Percentiles rank a stretch among this genome's conserved stretches.
Evolutionary conservation across 2,113 vertebrate species (phyloP).

Genomic region (Caranx ignobilis): DNA sequence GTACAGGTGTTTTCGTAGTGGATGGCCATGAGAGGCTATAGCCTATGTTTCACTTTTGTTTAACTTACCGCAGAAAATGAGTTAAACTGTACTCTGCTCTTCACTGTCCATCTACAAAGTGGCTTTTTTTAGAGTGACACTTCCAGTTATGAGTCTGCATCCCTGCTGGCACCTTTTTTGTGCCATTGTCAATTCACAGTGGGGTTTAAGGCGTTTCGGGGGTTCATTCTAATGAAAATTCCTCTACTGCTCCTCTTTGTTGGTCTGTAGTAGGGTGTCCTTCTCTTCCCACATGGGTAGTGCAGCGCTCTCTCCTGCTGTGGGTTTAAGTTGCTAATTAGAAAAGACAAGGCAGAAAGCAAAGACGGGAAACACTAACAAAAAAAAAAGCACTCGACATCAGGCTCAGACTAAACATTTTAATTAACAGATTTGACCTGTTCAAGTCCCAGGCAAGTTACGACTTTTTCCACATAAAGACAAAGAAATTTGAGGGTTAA

Average conservation of each 20-base stretch:
- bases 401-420: constrained; percentile 22
- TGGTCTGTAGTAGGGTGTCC: constrained; percentile 76
- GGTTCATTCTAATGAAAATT: constrained; percentile 90
- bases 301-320: constrained; percentile 81
- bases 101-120: constrained; percentile 63
- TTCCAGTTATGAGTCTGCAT: constrained; percentile 80
- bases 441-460: constrained; percentile 48
- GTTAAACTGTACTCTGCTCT: constrained; percentile 63
- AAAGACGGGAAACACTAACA: constrained; percentile 64
- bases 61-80: constrained; percentile 54
- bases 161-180: constrained; percentile 76
- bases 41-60: constrained; percentile 49
- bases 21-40: constrained; percentile 24
- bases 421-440: constrained; percentile 53
- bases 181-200: constrained; percentile 83
- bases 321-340: constrained; percentile 87
- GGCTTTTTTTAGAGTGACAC: constrained; percentile 73
- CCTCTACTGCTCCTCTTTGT: constrained; percentile 84
- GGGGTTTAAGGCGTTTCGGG: constrained; percentile 77
- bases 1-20: constrained; percentile 59
- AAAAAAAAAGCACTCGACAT: constrained; percentile 34
- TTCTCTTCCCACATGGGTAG: constrained; percentile 78
- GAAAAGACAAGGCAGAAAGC: constrained; percentile 78
- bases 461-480: constrained; percentile 33
- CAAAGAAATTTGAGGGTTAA: constrained; percentile 43